Percentiles rank a stretch among this genome's conserved stretches.
phyloP scores from a whole-genome alignment of 2,113 vertebrate genomes.

The Dissostichus mawsoni region DNA sequence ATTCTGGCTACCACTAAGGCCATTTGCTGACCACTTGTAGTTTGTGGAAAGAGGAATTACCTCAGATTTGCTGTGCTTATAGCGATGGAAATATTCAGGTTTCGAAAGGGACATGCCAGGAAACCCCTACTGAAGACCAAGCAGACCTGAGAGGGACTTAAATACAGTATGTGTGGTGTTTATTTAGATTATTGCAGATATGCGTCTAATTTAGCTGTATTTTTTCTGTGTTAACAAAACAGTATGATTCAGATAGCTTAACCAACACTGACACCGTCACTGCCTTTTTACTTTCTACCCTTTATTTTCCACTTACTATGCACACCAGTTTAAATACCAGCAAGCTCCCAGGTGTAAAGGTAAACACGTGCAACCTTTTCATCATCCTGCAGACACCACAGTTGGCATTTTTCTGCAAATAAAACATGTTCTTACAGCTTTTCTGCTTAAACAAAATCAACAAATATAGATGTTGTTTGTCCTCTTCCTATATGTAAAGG shows the following conservation, averaged over 20 bases:
- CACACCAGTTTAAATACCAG: conserved; percentile 10
- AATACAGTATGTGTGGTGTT: not conserved
- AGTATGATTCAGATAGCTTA: not conserved
- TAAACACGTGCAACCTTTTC: conserved; percentile 26
- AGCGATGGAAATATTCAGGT: not conserved
- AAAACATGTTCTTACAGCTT: not conserved
- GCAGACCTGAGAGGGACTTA: not conserved
- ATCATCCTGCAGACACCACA: conserved; percentile 4
- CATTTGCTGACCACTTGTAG: conserved; percentile 13
- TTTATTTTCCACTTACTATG: conserved; percentile 2
- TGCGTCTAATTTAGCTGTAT: not conserved
- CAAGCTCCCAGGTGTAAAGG: conserved; percentile 14
- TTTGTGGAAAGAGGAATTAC: conserved; percentile 5
- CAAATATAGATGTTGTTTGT: not conserved
- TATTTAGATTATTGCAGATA: not conserved
- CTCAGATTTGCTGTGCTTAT: conserved; percentile 2
- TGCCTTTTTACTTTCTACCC: not conserved
- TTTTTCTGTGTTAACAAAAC: not conserved
- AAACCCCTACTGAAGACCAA: not conserved
- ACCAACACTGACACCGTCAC: not conserved
- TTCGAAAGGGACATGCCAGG: not conserved
- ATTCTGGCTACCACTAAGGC: not conserved
- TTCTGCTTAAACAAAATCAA: not conserved
- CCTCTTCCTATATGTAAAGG: not conserved
- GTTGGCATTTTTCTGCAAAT: not conserved